phyloP scores from a whole-genome alignment of 2,888 invertebrate species.

The Lasius platythorax region DNA sequence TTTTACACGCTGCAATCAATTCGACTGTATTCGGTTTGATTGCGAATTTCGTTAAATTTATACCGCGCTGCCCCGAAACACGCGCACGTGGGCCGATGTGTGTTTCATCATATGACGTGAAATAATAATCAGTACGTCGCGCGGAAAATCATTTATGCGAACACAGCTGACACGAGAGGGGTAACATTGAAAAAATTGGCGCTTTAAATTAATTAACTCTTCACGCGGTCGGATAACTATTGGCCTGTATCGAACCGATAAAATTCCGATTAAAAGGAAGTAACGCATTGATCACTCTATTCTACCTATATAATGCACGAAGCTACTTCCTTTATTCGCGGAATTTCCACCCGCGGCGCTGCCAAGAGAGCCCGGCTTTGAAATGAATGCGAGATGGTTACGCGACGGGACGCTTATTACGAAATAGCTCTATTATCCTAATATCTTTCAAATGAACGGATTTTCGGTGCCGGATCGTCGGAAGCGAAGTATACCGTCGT shows the following conservation, averaged over 20 bases:
- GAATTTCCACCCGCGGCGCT: not conserved
- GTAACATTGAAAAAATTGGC: slow-evolving; percentile 41
- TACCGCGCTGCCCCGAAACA: not conserved
- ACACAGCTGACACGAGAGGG: slow-evolving; percentile 36
- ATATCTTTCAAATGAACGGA: slow-evolving; percentile 48
- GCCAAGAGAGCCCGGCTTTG: not conserved
- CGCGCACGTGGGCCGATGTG: not conserved
- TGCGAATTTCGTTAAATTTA: slow-evolving; percentile 40
- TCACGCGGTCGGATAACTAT: slow-evolving; percentile 27
- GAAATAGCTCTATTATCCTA: slow-evolving; percentile 41
- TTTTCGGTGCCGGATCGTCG: slow-evolving; percentile 38
- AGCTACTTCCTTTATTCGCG: slow-evolving; percentile 13
- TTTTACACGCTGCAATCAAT: slow-evolving; percentile 31
- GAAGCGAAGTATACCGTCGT: slow-evolving; percentile 3
- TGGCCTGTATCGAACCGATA: slow-evolving; percentile 20
- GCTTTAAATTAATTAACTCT: slow-evolving; percentile 51
- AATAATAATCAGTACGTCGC: slow-evolving; percentile 41
- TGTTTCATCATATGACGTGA: slow-evolving; percentile 31
- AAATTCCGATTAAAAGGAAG: slow-evolving; percentile 35
- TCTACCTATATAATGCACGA: not conserved
- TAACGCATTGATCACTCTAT: not conserved
- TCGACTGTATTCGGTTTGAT: slow-evolving; percentile 40
- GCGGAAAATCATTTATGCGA: slow-evolving; percentile 43
- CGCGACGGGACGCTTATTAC: slow-evolving; percentile 22
- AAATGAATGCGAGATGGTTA: slow-evolving; percentile 37